Base-by-base conservation (phyloP, 2,888 invertebrate species). In the Leistus spinibarbis region DNA sequence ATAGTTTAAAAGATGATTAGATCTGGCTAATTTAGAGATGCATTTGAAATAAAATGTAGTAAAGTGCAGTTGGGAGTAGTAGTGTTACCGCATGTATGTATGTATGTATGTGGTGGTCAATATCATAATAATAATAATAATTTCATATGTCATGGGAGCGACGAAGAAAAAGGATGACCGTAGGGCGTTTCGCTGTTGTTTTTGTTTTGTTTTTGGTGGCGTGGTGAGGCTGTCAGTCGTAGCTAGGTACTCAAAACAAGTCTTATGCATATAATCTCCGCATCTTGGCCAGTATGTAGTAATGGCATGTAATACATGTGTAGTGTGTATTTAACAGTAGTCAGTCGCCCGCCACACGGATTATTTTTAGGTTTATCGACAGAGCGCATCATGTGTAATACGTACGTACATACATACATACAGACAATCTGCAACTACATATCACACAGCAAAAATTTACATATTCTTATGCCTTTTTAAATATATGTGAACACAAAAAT, bases 281-380 rank as follows among this genome's bases (percentile, higher is more conserved):
- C 65, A 71, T 71, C 71, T 71, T 65, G 63, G 56, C 70, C 23
- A 17, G 63, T 22, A 54, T 71, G 71, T 71, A n/a, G n/a, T n/a
- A 69, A 69, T 69, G 60, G 69, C 69, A 69, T 69, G 69, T 69
- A 71, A 65, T 71, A 71, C 71, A 71, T 54, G 64, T 65, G 56
- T 24, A 54, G 60, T 64, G 65, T 71, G 65, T 62, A 65, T 71
- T 71, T 71, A 71, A 65, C 71, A 71, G 71, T 65, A 71, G 71
- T 71, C 65, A 71, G 71, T 71, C 65, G 24, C 63, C 23, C 64
- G 65, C 65, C 54, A 71, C 27, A 17, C 17, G 56, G 23, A 65
- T 71, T 71, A 71, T 71, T 71, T 71, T 71, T 63, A 70, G 54
- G 70, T 65, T 70, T 71, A 64, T 71, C 71, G 71, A 65, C 70